phyloP scores from a whole-genome alignment of 2,888 invertebrate species.

The Diogma glabrata region DNA sequence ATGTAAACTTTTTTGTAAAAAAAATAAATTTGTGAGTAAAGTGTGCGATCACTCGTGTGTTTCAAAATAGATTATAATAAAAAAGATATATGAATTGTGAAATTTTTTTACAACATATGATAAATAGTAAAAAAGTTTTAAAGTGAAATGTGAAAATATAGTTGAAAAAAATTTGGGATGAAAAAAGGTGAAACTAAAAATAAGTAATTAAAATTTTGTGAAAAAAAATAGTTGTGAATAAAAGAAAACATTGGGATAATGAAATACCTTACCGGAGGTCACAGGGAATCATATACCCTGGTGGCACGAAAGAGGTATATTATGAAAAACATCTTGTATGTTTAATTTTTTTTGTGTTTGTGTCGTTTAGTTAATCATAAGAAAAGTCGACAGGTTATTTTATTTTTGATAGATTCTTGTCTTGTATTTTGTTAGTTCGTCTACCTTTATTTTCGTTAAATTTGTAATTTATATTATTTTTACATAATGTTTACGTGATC shows the following conservation, averaged over 20 bases:
- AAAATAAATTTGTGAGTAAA: no score
- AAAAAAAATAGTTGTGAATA: background rate
- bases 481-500: constrained; percentile 2
- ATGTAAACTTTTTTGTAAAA: background rate
- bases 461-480: no score
- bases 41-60: constrained; percentile 1
- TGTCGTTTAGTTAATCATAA: no score
- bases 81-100: background rate
- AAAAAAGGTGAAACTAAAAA: no score
- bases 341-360: constrained; percentile 17
- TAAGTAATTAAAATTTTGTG: background rate
- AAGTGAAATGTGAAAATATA: background rate
- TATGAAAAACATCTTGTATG: constrained; percentile 35
- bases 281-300: constrained; percentile 35
- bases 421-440: no score
- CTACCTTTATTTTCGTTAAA: no score
- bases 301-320: constrained; percentile 35
- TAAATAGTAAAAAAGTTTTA: background rate
- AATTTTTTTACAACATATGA: background rate
- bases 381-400: no score
- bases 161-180: background rate
- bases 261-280: constrained; percentile 33
- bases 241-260: no score
- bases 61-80: constrained; percentile 1
- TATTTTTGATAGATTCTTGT: no score